Base-by-base conservation (phyloP, 1,140 invertebrate species). In the Brachionus calyciflorus region DNA sequence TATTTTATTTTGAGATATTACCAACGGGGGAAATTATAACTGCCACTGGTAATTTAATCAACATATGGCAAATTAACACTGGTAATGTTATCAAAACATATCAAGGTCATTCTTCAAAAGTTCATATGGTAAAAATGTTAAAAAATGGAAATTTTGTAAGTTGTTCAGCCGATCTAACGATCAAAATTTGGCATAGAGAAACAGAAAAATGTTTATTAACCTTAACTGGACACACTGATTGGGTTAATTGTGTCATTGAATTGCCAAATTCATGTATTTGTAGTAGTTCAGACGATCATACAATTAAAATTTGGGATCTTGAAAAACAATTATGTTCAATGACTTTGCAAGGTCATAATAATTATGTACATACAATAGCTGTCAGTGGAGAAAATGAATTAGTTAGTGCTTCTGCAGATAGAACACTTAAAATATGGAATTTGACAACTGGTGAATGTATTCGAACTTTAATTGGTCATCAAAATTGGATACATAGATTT, bases 391-490 rank as follows among this genome's bases (percentile, higher is more conserved):
- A 60, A 33, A 30, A 30, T 12, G 55, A 60, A n/a, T 33, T 60
- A 9, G 33, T 60, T n/a, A 60, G 55, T 17, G 30, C 55, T n/a
- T 60, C 55, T n/a, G 55, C 55, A 33, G 55, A 60, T 17, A 60
- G 55, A 7, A 60, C 55, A n/a, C 26, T 60, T 21, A 60, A 60
- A 33, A 60, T 60, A 17, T 60, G 55, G 55, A 30, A 60, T 30
- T 60, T 60, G n/a, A 33, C 26, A 14, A 60, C 26, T 17, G 55
- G 55, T 14, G 26, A 60, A n/a, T 60, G 55, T n/a, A 33, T 14
- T 14, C 30, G 17, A n/a, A 60, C 55, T 60, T 30, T 60, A 17
- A 60, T 60, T 4, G 55, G 55, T 1, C 55, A 60, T 33, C 33
- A 14, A 6, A 60, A 60, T 60, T 60, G 55, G 55, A 26, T 60